A percentile compares a stretch with the other conserved stretches of the same genome.
These are phyloP conservation scores for Rhinella marina DNA, from an alignment of 2,797 vertebrate genomes.

Conservation along the genomic window DNA sequence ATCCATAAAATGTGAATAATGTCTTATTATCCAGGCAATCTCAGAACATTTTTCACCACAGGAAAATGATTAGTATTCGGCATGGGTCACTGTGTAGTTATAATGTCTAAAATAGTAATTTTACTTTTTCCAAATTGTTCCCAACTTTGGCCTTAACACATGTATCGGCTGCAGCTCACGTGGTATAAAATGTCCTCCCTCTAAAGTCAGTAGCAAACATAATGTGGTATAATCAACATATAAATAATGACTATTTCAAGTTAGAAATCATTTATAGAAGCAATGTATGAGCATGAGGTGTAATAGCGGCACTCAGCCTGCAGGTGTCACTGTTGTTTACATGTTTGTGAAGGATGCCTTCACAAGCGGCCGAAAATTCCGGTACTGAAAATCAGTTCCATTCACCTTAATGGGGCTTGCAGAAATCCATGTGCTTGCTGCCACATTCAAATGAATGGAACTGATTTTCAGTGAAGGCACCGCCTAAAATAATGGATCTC, in stretches of 20 bases:
- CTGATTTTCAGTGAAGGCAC: no score
- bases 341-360: no score
- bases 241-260: not conserved
- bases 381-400: no score
- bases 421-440: no score
- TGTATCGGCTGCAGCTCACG: not conserved
- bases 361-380: no score
- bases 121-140: not conserved
- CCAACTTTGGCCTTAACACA: not conserved
- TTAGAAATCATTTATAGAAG: not conserved
- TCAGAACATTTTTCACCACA: not conserved
- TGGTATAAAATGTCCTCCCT: not conserved
- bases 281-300: not conserved
- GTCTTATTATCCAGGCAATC: not conserved
- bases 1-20: not conserved
- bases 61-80: not conserved
- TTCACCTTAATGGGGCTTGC: no score
- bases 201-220: not conserved
- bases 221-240: not conserved
- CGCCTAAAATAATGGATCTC: no score
- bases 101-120: not conserved
- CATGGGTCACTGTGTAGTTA: not conserved
- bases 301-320: not conserved
- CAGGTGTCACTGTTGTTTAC: slow-evolving; percentile 2
- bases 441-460: no score